Evolutionary conservation across 2,797 vertebrate species (phyloP), one percentile per base, ranked within the genome.

Genomic region (Hylomyscus alleni): DNA sequence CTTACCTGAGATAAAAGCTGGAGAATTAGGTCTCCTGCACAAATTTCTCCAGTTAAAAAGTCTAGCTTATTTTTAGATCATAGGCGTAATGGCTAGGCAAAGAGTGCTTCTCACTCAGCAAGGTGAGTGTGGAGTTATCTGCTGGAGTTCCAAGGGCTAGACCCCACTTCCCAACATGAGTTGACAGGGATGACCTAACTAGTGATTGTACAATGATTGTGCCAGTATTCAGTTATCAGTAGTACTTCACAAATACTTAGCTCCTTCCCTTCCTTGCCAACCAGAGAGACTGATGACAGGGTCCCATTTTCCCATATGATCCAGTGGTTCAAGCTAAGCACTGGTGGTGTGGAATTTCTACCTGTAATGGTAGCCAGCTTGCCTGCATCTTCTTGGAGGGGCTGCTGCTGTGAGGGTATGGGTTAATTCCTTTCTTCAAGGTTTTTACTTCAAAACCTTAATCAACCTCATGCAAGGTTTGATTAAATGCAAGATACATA

Each of bases 81-180:
- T 37, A 62, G 24, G 6, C 34, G 20, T 0, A 13, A 62, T 73
- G 34, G 10, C 22, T 5, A 6, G 40, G 2, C 2, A 54, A 80
- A 34, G 5, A 20, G 12, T 19, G 3, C 20, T 15, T 62, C 19
- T 12, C n/a, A 56, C 20, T 62, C 56, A 69, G 34, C 3, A 31
- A 67, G n/a, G 10, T 10, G 0, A 15, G 29, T n/a, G 8, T 5
- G 62, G 77, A 80, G 20, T 37, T 34, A 73, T 24, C 13, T 85
- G 11, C 20, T 44, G 7, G 1, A 1, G 14, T 3, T 19, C 65
- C 6, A 4, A 8, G 50, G 14, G 31, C 7, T 62, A 31, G 17
- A 29, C 6, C 7, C 17, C 8, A 5, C 31, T 80, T 90, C 52
- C 37, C 34, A 40, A 12, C 1, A 14, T 0, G 15, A 17, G 1